These are phyloP conservation scores for Mesopsocus fuscifrons DNA, from an alignment of 2,888 invertebrate genomes.

Conservation along the genomic window DNA sequence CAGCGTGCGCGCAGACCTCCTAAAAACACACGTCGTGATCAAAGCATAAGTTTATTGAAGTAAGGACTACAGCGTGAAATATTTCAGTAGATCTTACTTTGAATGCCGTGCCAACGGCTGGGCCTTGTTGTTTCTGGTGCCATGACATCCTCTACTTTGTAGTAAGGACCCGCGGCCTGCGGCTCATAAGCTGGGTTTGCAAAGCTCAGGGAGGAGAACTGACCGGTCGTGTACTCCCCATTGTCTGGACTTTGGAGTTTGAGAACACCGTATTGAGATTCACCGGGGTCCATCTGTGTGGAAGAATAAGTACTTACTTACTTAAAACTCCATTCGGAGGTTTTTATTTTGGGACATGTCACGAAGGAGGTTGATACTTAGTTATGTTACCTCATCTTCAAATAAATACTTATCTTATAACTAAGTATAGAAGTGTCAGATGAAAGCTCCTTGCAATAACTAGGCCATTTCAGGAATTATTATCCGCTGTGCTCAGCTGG, in stretches of 20 bases:
- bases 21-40: conserved; percentile 27
- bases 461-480: too few species aligned
- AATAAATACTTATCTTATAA: too few species aligned
- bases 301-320: too few species aligned
- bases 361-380: too few species aligned
- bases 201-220: conserved; percentile 31
- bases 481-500: too few species aligned
- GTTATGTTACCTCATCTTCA: too few species aligned
- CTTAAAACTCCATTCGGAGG: too few species aligned
- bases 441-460: too few species aligned
- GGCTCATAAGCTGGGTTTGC: conserved; percentile 74
- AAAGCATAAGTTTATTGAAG: neutral
- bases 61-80: conserved; percentile 5
- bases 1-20: conserved; percentile 52
- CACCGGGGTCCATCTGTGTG: conserved; percentile 39
- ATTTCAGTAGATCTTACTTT: conserved; percentile 31
- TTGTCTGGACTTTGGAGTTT: conserved; percentile 31
- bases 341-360: too few species aligned
- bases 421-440: too few species aligned
- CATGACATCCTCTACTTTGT: conserved; percentile 60
- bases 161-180: conserved; percentile 36
- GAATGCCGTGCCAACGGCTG: conserved; percentile 31
- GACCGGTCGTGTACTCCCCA: conserved; percentile 20
- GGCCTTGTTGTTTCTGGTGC: conserved; percentile 23
- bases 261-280: conserved; percentile 51